Evolutionary conservation across 2,113 vertebrate genomes (phyloP), one percentile per base, ranked within the genome.

Genomic region (Diadophis punctatus): DNA sequence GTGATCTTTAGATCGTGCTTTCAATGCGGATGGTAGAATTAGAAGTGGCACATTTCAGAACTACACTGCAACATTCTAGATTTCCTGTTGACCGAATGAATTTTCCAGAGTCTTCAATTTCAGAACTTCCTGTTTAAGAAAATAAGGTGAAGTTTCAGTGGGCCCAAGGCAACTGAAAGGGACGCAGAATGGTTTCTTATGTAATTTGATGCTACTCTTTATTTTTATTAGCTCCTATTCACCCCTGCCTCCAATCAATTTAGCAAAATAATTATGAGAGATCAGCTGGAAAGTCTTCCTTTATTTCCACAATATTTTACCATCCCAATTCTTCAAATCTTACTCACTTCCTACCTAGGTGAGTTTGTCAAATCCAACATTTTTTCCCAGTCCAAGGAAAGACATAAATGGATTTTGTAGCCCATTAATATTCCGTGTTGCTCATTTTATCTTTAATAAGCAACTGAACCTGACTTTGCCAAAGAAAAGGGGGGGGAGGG

Each of bases 371-470:
- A 96, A 95, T 94, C 92, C 97, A 97, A 97, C 20, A 97, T 97
- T 53, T 88, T 53, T n/a, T 8, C 10, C 11, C 90, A 92, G 97
- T 96, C 34, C 20, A 94, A 93, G 56, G 96, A 97, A 97, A 97
- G 95, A 96, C 93, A 95, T 97, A 97, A 96, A 97, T 97, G 96
- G 96, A 95, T 96, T 97, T 96, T 93, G 92, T 95, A 95, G 96
- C 94, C 93, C 96, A 95, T 96, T 96, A 96, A 96, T 97, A 97
- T 86, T 93, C n/a, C 46, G 92, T 34, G 95, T 94, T 93, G 96
- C 95, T 93, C 95, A 95, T 94, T 98, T 97, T 98, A 97, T 97
- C 97, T 97, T 97, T 97, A 68, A 97, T 97, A 97, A 97, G 97
- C 91, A 96, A 90, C 97, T 96, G 94, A 95, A 95, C 95, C 96